Percentiles rank a stretch among this genome's conserved stretches.
phyloP scores from a whole-genome alignment of 2,113 vertebrate genomes.

The Pholis gunnellus region DNA sequence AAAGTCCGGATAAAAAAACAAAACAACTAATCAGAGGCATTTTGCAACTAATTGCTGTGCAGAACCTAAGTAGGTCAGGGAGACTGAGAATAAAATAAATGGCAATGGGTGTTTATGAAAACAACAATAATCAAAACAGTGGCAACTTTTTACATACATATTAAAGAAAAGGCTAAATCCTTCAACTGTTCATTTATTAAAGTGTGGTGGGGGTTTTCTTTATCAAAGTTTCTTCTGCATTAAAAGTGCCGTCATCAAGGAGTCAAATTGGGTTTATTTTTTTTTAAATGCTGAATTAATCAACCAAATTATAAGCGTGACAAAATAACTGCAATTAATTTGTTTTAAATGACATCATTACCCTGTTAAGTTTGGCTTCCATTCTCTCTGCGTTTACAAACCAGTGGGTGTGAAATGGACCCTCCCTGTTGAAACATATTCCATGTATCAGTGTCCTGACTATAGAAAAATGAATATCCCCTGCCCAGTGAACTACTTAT shows the following conservation, averaged over 20 bases:
- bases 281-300: not conserved
- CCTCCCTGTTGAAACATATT: slow-evolving; percentile 51
- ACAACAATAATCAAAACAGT: not conserved
- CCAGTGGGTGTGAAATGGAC: slow-evolving; percentile 57
- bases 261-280: not conserved
- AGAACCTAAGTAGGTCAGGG: slow-evolving; percentile 38
- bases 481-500: slow-evolving; percentile 64
- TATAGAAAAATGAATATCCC: slow-evolving; percentile 70
- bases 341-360: slow-evolving; percentile 25
- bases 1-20: not conserved
- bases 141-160: not conserved
- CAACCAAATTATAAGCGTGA: not conserved
- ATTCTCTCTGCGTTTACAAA: slow-evolving; percentile 26
- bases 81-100: not conserved
- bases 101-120: not conserved
- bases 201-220: not conserved
- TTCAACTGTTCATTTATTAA: not conserved
- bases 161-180: not conserved
- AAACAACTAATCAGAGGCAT: slow-evolving; percentile 16
- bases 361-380: slow-evolving; percentile 10
- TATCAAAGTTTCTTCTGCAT: not conserved
- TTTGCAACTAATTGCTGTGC: slow-evolving; percentile 23
- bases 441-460: slow-evolving; percentile 60
- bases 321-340: slow-evolving; percentile 6
- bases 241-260: not conserved